Conservation (phyloP, 2,113 vertebrate genomes). For the Scomber scombrus region DNA sequence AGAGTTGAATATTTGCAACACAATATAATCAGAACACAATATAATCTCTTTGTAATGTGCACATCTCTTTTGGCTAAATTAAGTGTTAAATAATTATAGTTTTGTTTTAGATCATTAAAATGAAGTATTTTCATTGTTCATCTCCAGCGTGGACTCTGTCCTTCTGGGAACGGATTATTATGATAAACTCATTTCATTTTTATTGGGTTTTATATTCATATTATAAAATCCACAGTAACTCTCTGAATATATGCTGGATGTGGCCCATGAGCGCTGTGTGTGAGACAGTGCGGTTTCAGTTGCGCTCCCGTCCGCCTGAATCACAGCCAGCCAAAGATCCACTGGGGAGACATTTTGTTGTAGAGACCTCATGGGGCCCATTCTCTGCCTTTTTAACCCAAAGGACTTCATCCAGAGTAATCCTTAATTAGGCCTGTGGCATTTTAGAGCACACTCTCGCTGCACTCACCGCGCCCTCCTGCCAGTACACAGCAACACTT, state of each 20-base stretch:
- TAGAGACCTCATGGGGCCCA: constrained; percentile 39
- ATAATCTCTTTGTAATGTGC: no score
- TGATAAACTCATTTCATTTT: not conserved
- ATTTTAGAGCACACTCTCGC: constrained; percentile 68
- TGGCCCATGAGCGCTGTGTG: constrained; percentile 1
- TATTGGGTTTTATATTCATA: constrained; percentile 11
- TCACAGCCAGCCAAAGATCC: constrained; percentile 58
- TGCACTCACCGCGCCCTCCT: constrained; percentile 61
- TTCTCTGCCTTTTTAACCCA: constrained; percentile 66
- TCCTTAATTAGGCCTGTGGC: constrained; percentile 78
- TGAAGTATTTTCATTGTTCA: not conserved
- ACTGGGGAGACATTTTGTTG: constrained; percentile 55
- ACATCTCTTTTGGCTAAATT: no score
- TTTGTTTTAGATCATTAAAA: constrained; percentile 2
- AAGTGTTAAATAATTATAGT: no score
- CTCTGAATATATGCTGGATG: not conserved
- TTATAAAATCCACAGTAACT: not conserved
- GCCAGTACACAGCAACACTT: constrained; percentile 57
- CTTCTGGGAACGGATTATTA: not conserved
- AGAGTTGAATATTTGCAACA: no score
- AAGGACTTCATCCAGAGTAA: constrained; percentile 74
- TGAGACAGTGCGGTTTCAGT: constrained; percentile 10
- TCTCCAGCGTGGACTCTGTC: not conserved
- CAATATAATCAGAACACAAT: no score
- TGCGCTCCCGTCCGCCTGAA: constrained; percentile 32